These are phyloP conservation scores for Diplazon laetatorius DNA, from an alignment of 2,888 invertebrate species.

Conservation along the genomic window DNA sequence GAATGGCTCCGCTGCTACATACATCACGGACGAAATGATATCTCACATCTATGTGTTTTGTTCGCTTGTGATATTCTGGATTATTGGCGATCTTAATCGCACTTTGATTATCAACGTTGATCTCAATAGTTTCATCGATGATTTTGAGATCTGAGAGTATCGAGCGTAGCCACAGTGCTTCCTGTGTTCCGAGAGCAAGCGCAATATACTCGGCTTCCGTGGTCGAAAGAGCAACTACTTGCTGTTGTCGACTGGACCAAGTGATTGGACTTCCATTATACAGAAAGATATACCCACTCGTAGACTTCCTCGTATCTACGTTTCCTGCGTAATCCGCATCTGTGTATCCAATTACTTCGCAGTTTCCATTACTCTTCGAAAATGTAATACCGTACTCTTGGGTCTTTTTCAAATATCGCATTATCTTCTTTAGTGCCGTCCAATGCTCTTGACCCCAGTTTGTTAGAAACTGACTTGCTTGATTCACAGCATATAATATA, in stretches of 20 bases:
- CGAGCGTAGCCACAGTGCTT: slow-evolving; percentile 9
- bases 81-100: slow-evolving; percentile 7
- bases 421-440: slow-evolving; percentile 44
- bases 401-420: slow-evolving; percentile 30
- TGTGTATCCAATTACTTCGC: not conserved
- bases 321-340: slow-evolving; percentile 24
- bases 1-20: not conserved
- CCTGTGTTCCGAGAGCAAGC: slow-evolving; percentile 6
- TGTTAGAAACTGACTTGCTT: slow-evolving; percentile 54
- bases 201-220: slow-evolving; percentile 16
- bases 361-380: not conserved
- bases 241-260: slow-evolving; percentile 24
- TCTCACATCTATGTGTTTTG: slow-evolving; percentile 17
- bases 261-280: slow-evolving; percentile 11
- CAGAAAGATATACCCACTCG: slow-evolving; percentile 22
- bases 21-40: slow-evolving; percentile 8
- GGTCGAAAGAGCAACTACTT: slow-evolving; percentile 11
- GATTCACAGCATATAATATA: slow-evolving; percentile 59
- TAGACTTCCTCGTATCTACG: slow-evolving; percentile 5
- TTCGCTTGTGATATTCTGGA: slow-evolving; percentile 14
- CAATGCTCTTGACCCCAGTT: slow-evolving; percentile 47
- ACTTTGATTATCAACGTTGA: slow-evolving; percentile 21
- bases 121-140: not conserved
- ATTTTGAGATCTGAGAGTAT: not conserved
- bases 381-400: slow-evolving; percentile 16